phyloP scores from a whole-genome alignment of 2,113 vertebrate genomes.

The Scomber japonicus region DNA sequence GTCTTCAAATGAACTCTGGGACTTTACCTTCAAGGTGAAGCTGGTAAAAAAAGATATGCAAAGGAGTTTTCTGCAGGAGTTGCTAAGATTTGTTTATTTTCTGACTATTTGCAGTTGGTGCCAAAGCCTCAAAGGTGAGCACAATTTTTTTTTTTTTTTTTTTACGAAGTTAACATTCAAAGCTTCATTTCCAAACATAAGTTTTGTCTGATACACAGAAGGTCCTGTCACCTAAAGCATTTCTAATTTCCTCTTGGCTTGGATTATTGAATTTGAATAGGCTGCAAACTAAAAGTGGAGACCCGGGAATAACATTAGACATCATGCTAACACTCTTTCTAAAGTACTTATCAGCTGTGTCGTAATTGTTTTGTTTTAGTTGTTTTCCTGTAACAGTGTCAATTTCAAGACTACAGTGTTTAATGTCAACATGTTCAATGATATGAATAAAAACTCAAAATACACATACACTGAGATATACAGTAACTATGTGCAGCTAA shows the following conservation, averaged over 20 bases:
- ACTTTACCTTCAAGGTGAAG: constrained; percentile 37
- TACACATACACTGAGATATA: too few relatives aligned
- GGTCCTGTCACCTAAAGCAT: background rate
- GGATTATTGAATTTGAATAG: background rate
- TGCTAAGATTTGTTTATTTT: constrained; percentile 41
- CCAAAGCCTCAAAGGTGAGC: constrained; percentile 22
- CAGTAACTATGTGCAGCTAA: too few relatives aligned
- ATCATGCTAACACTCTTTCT: too few relatives aligned
- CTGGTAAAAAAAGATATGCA: constrained; percentile 54
- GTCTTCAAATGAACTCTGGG: constrained; percentile 52
- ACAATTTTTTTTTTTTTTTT: background rate
- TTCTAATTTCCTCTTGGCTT: background rate
- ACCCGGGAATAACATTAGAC: background rate
- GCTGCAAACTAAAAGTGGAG: background rate
- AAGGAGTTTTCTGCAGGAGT: constrained; percentile 26
- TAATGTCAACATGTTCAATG: too few relatives aligned
- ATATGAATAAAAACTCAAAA: too few relatives aligned
- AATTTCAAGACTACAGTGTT: too few relatives aligned
- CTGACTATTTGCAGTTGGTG: constrained; percentile 8
- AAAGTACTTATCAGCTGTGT: too few relatives aligned
- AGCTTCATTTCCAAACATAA: background rate
- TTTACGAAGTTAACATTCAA: background rate
- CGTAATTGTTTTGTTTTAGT: too few relatives aligned
- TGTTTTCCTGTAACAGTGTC: too few relatives aligned
- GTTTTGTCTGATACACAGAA: background rate